phyloP scores from a whole-genome alignment of 2,113 vertebrate genomes.

The Canis aureus region DNA sequence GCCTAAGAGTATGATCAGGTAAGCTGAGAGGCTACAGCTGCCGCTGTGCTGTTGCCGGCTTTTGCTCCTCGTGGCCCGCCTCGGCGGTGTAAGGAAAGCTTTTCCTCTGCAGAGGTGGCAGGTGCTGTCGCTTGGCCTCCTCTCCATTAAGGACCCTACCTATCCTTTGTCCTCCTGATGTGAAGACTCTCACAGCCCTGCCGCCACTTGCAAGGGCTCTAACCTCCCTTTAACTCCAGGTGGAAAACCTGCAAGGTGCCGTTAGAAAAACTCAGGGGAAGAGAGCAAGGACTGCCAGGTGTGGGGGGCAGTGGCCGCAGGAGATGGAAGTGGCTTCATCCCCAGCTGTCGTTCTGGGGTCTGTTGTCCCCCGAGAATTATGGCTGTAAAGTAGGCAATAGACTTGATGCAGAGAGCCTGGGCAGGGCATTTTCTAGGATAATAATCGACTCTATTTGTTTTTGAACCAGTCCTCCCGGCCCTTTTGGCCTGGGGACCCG shows the following conservation, averaged over 20 bases:
- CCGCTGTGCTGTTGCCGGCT: too few species aligned
- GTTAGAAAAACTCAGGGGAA: neutral
- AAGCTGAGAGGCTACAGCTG: neutral
- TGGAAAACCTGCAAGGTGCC: neutral
- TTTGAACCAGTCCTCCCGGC: neutral
- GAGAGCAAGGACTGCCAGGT: neutral
- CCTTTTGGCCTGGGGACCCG: neutral
- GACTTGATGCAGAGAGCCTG: neutral
- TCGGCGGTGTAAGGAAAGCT: neutral
- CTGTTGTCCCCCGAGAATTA: neutral
- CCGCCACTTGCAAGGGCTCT: neutral
- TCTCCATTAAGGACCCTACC: neutral
- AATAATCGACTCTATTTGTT: neutral
- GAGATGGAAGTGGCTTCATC: neutral
- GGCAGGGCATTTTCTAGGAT: neutral
- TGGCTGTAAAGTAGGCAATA: neutral
- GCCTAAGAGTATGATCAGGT: slow-evolving; percentile 87
- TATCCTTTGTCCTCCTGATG: neutral
- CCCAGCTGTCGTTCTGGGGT: neutral
- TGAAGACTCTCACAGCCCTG: neutral
- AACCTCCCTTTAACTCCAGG: neutral
- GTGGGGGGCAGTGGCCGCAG: neutral
- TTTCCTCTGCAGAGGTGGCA: accelerated
- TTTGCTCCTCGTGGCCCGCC: neutral
- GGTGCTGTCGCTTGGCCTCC: neutral